Conservation (phyloP, 2,113 vertebrate species). For the Lepus timidus region DNA sequence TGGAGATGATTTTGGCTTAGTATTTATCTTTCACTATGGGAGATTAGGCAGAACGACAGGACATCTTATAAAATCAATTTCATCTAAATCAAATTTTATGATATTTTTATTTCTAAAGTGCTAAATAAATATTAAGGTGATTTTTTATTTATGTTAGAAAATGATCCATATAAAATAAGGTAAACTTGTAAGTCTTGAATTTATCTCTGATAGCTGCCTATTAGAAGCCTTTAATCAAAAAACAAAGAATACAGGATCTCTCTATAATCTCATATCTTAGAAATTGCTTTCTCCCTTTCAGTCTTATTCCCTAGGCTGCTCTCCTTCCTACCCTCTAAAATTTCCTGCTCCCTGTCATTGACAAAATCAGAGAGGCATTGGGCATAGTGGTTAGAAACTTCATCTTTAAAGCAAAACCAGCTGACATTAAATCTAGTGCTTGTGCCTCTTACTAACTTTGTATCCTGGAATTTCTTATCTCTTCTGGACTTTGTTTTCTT, state of each 20-base stretch:
- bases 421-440: background rate
- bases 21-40: slow-evolving; percentile 28
- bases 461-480: background rate
- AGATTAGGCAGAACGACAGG: background rate
- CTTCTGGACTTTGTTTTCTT: background rate
- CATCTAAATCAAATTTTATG: slow-evolving; percentile 13
- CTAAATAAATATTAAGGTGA: background rate
- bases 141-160: slow-evolving; percentile 4
- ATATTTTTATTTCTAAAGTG: slow-evolving; percentile 43
- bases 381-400: background rate
- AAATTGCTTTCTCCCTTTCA: background rate
- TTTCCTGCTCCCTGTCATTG: background rate
- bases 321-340: background rate
- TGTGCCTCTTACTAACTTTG: background rate
- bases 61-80: slow-evolving; percentile 14
- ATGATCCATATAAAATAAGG: slow-evolving; percentile 24
- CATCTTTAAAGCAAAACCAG: background rate
- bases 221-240: background rate
- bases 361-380: background rate
- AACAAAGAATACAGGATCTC: background rate
- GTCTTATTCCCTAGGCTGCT: background rate
- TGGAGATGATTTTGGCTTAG: background rate
- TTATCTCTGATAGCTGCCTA: slow-evolving; percentile 24
- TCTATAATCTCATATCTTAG: background rate
- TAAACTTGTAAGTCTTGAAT: background rate